phyloP scores from a whole-genome alignment of 1,140 invertebrate genomes.

The Oncopeltus fasciatus region DNA sequence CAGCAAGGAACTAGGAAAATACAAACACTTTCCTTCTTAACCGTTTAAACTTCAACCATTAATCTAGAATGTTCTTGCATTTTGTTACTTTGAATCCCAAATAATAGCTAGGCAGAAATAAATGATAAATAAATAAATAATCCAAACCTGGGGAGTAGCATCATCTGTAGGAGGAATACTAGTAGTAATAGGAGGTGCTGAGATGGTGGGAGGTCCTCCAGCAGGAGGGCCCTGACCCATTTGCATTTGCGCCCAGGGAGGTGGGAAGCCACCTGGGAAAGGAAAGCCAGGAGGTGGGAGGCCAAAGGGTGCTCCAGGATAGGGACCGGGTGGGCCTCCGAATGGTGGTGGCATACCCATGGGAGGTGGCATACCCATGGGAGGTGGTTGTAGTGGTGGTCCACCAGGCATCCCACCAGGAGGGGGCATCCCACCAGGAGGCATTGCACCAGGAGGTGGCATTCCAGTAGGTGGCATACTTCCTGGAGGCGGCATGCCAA shows the following conservation, averaged over 20 bases:
- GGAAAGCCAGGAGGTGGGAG: slow-evolving; percentile 49
- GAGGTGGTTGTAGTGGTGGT: slow-evolving; percentile 30
- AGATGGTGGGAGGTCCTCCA: slow-evolving; percentile 23
- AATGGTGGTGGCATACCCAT: slow-evolving; percentile 41
- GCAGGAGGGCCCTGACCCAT: slow-evolving; percentile 23
- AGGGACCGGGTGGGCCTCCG: slow-evolving; percentile 36
- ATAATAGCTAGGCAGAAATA: too few species aligned
- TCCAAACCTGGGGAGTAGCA: slow-evolving; percentile 18
- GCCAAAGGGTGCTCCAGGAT: slow-evolving; percentile 46
- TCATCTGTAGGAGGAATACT: slow-evolving; percentile 12
- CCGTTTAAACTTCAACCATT: too few species aligned
- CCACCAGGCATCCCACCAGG: slow-evolving; percentile 18
- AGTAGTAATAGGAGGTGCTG: slow-evolving; percentile 13
- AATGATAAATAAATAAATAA: too few species aligned
- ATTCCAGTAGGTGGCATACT: slow-evolving; percentile 28
- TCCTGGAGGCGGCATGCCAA: slow-evolving; percentile 37
- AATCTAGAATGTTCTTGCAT: too few species aligned
- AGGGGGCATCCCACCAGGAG: slow-evolving; percentile 33
- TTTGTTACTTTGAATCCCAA: too few species aligned
- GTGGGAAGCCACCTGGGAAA: slow-evolving; percentile 23
- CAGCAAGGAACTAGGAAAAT: neutral
- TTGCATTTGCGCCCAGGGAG: slow-evolving; percentile 7
- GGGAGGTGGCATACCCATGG: slow-evolving; percentile 34
- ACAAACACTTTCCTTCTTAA: neutral
- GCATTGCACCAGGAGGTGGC: slow-evolving; percentile 37